phyloP scores from a whole-genome alignment of 2,888 invertebrate genomes.

The Linyphia triangularis region DNA sequence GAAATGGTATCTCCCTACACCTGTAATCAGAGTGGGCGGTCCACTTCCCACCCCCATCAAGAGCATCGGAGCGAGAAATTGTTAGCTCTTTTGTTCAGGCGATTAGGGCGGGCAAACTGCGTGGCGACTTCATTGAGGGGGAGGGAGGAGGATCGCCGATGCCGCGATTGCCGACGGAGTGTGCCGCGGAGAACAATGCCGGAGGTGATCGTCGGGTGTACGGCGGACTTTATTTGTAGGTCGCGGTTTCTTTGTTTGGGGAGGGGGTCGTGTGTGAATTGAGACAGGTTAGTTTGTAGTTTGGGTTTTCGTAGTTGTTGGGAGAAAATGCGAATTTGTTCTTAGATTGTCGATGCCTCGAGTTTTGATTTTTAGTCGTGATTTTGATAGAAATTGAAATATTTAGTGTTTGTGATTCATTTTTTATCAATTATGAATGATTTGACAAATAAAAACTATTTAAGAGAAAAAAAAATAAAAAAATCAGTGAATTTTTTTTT shows the following conservation, averaged over 20 bases:
- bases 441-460: too few relatives aligned
- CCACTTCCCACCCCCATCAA: slow-evolving; percentile 27
- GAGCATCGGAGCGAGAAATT: slow-evolving; percentile 56
- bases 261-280: neutral
- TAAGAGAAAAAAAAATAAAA: too few relatives aligned
- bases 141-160: neutral
- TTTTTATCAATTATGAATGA: too few relatives aligned
- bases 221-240: neutral
- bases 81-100: slow-evolving; percentile 39
- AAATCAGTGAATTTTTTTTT: too few relatives aligned
- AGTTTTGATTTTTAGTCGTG: too few relatives aligned
- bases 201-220: neutral
- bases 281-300: too few relatives aligned
- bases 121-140: neutral
- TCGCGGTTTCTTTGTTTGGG: neutral
- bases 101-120: slow-evolving; percentile 1
- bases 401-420: too few relatives aligned
- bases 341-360: too few relatives aligned
- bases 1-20: slow-evolving; percentile 15
- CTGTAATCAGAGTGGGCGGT: slow-evolving; percentile 58
- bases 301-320: too few relatives aligned
- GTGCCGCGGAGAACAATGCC: neutral
- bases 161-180: neutral
- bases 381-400: too few relatives aligned
- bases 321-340: too few relatives aligned